These are phyloP conservation scores for Euphydryas editha DNA, from an alignment of 2,888 invertebrate genomes.

Conservation along the genomic window DNA sequence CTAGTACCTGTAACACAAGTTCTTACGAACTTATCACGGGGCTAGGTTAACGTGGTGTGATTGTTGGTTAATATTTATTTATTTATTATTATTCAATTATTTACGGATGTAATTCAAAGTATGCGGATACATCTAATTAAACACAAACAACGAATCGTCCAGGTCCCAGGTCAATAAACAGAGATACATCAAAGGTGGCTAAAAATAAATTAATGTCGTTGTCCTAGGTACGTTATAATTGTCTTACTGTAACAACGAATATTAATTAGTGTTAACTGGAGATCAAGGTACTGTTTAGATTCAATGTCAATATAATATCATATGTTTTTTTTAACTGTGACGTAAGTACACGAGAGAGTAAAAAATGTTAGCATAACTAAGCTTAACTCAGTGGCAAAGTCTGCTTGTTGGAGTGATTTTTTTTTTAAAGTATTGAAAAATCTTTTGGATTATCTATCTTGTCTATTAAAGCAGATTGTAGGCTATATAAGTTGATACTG, in stretches of 20 bases:
- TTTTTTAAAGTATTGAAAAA: no score
- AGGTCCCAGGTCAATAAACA: constrained; percentile 39
- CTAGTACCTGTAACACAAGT: no score
- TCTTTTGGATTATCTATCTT: no score
- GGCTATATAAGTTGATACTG: no score
- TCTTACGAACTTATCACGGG: no score
- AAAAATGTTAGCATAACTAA: no score
- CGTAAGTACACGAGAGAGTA: no score
- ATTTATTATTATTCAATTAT: constrained; percentile 14
- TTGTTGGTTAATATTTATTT: no score
- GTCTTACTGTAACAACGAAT: constrained; percentile 7
- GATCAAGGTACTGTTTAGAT: constrained; percentile 6
- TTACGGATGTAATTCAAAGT: constrained; percentile 25
- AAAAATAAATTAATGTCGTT: constrained; percentile 42
- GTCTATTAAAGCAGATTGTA: no score
- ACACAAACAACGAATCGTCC: constrained; percentile 32
- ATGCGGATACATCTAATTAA: constrained; percentile 30
- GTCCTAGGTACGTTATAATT: constrained; percentile 41
- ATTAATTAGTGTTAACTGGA: neutral
- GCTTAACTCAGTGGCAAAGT: no score
- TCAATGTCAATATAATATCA: neutral
- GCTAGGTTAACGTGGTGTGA: no score
- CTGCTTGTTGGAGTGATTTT: no score
- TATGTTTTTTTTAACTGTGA: neutral
- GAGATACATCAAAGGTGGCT: constrained; percentile 40